Conservation (phyloP, 2,113 vertebrate species). For the Suncus etruscus region DNA sequence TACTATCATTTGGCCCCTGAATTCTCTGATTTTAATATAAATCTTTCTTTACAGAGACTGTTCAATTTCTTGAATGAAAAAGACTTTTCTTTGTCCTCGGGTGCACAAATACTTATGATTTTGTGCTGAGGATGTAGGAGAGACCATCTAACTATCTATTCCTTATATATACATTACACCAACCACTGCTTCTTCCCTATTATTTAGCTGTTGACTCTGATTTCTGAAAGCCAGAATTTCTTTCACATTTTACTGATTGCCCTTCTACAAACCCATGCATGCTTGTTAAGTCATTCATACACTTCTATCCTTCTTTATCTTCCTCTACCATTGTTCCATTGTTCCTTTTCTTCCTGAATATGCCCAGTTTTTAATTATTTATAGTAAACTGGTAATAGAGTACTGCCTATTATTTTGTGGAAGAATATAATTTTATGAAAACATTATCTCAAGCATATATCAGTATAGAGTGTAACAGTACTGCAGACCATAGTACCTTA, state of each 20-base stretch:
- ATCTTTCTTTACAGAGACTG: background rate
- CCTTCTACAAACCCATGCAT: background rate
- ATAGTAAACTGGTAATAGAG: background rate
- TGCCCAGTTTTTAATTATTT: background rate
- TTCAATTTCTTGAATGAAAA: background rate
- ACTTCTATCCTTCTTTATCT: background rate
- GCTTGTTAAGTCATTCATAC: background rate
- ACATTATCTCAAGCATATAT: background rate
- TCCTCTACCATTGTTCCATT: background rate
- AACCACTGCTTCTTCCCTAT: background rate
- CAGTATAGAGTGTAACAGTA: background rate
- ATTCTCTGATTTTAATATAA: background rate
- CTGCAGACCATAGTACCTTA: no score
- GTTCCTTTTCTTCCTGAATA: constrained; percentile 23
- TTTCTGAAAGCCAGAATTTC: background rate
- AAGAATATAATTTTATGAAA: background rate
- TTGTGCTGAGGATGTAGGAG: background rate
- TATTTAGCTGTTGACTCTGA: background rate
- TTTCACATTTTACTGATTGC: background rate
- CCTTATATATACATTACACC: background rate
- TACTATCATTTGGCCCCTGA: background rate
- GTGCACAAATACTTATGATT: background rate
- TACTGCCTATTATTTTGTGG: background rate
- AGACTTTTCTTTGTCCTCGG: background rate
- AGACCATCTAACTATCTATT: background rate